Evolutionary conservation across 2,797 vertebrate genomes (phyloP), one percentile per base, ranked within the genome.

Genomic region (Cercopithecus hamlyni): DNA sequence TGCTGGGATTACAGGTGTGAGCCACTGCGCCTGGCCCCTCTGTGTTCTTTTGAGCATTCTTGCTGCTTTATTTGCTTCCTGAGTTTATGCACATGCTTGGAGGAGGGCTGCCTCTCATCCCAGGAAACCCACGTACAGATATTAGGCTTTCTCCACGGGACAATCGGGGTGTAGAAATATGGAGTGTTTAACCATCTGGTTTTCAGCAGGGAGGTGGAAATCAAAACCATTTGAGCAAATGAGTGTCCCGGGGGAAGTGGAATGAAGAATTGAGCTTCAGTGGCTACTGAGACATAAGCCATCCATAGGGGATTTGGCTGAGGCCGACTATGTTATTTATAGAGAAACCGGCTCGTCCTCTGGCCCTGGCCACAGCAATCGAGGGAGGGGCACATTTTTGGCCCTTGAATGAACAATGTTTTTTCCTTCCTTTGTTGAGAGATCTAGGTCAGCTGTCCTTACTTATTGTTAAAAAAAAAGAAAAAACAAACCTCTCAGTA

Each of bases 391-490:
- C 9, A 13, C 12, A 22, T 41, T 3, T 33, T 92, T 72, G 70
- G 24, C 33, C 20, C 41, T 89, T 73, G 43, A 81, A 86, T n/a
- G 13, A 93, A 72, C 72, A 57, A 22, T 39, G 13, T 5, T 45
- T 57, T 94, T 92, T 86, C 81, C 36, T 93, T 85, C 26, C 57
- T 92, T 95, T 93, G 64, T 57, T 90, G 39, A 36, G 77, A 26
- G 26, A 45, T 84, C 57, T 85, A 72, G 61, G 41, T 76, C 57
- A 82, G 15, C 50, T 43, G 43, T 85, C n/a, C 5, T 43, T 93
- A 55, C 8, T 79, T 76, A 70, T n/a, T 95, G 22, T 82, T 77
- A 4, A 76, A 58, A 43, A 72, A 30, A 64, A 90, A 52, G 9
- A 43, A 73, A 48, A 20, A 77, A 27, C 7, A 33, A 36, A 22